Evolutionary conservation across 1,140 invertebrate species (phyloP).

Genomic region (Aphelinus atriplicis): DNA sequence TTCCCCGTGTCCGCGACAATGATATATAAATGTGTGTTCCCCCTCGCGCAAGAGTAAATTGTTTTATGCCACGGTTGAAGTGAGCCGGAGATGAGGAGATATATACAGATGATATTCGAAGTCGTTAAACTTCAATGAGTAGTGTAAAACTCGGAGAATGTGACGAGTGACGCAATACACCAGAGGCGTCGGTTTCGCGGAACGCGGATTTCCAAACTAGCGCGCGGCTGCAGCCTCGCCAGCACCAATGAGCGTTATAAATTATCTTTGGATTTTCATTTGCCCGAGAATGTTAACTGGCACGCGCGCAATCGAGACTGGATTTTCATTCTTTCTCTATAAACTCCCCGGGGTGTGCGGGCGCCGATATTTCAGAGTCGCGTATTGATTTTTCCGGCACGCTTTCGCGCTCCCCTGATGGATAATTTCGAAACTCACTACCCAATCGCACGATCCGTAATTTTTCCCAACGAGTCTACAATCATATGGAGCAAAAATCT

Average conservation of each 20-base stretch:
- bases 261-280: conserved; percentile 15
- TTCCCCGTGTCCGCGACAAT: no score
- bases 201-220: conserved; percentile 31
- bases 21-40: no score
- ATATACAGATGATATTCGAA: conserved; percentile 8
- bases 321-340: no score
- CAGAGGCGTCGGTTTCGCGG: conserved; percentile 12
- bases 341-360: no score
- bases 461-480: no score
- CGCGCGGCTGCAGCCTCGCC: conserved; percentile 2
- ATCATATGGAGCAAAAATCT: no score
- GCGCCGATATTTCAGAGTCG: no score
- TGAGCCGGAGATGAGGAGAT: conserved; percentile 13
- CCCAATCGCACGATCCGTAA: no score
- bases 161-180: conserved; percentile 28
- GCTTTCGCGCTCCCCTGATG: no score
- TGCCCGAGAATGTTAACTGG: neutral
- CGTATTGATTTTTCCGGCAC: no score
- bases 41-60: no score
- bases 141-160: conserved; percentile 22
- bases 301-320: conserved; percentile 4
- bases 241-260: neutral
- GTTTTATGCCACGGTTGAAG: neutral
- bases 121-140: conserved; percentile 18
- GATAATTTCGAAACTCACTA: no score